Evolutionary conservation across 2,888 invertebrate species (phyloP).

Genomic region (Lepidochrysops patricia): DNA sequence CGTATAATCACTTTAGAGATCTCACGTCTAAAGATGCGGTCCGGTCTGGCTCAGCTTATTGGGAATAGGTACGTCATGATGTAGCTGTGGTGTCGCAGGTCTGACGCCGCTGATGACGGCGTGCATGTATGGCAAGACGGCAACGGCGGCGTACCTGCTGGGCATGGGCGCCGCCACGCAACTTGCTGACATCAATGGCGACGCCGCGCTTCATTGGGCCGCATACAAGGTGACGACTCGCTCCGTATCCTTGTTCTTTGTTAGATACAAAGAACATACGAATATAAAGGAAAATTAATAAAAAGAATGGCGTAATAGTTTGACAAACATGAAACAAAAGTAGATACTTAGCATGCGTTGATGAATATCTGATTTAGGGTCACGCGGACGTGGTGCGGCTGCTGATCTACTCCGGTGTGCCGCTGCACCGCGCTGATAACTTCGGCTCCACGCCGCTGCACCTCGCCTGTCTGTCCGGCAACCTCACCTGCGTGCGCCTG

Average conservation of each 20-base stretch:
- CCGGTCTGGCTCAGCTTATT: not conserved
- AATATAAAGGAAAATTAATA: too few relatives aligned
- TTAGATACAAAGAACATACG: too few relatives aligned
- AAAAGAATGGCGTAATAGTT: too few relatives aligned
- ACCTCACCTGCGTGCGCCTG: constrained; percentile 88
- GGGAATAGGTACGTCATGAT: not conserved
- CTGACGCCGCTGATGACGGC: constrained; percentile 93
- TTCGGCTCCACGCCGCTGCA: constrained; percentile 95
- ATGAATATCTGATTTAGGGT: constrained; percentile 55
- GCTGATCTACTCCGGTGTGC: constrained; percentile 92
- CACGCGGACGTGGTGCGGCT: constrained; percentile 90
- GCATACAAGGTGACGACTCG: constrained; percentile 82
- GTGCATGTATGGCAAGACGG: constrained; percentile 93
- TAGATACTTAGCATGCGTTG: too few relatives aligned
- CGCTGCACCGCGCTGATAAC: constrained; percentile 91
- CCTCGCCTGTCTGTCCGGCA: constrained; percentile 91
- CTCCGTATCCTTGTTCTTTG: too few relatives aligned
- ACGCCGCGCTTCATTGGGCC: constrained; percentile 95
- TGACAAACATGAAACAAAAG: too few relatives aligned
- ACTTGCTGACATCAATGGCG: constrained; percentile 92
- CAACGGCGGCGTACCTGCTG: constrained; percentile 90
- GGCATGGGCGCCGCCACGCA: constrained; percentile 92
- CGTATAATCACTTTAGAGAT: not conserved
- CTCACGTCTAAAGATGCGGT: too few relatives aligned
- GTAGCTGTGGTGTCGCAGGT: constrained; percentile 42